A percentile compares a stretch with the other conserved stretches of the same genome.
Conservation (phyloP, 1,140 invertebrate species). For the Elymnias hypermnestra region DNA sequence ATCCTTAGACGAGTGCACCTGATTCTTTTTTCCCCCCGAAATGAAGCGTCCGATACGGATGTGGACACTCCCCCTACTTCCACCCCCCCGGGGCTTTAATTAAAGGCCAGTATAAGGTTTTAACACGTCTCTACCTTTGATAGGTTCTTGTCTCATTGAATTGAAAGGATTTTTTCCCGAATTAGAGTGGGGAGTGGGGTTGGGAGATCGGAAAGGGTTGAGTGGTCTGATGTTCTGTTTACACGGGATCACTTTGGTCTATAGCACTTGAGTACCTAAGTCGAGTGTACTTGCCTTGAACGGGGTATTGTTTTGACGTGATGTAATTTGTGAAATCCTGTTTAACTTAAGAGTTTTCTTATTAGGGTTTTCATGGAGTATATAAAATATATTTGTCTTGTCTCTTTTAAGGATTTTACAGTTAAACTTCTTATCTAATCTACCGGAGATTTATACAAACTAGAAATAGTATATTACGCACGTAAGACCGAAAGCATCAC, state of each 20-base stretch:
- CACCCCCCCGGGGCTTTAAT: conserved; percentile 51
- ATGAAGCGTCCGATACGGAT: conserved; percentile 62
- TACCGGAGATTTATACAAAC: too few species aligned
- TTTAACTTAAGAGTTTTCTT: too few species aligned
- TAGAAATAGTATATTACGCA: too few species aligned
- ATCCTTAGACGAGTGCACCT: conserved; percentile 24
- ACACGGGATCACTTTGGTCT: conserved; percentile 21
- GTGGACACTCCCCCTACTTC: conserved; percentile 34
- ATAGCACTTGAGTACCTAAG: conserved; percentile 1
- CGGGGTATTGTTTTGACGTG: conserved; percentile 18
- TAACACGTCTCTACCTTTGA: conserved; percentile 64
- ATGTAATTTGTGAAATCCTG: too few species aligned
- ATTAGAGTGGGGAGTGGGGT: conserved; percentile 37
- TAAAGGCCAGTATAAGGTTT: conserved; percentile 66
- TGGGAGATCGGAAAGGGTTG: conserved; percentile 44
- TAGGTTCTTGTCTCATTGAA: conserved; percentile 57
- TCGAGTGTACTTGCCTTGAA: background rate
- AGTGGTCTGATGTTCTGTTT: conserved; percentile 30
- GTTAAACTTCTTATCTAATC: too few species aligned
- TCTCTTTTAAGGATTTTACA: too few species aligned
- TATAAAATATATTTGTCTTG: too few species aligned
- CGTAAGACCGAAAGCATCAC: too few species aligned
- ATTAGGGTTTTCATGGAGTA: too few species aligned
- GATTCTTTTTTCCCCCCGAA: conserved; percentile 57
- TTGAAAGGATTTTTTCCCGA: conserved; percentile 47